Evolutionary conservation across 2,888 invertebrate species (phyloP).

Genomic region (Pandemis heparana): DNA sequence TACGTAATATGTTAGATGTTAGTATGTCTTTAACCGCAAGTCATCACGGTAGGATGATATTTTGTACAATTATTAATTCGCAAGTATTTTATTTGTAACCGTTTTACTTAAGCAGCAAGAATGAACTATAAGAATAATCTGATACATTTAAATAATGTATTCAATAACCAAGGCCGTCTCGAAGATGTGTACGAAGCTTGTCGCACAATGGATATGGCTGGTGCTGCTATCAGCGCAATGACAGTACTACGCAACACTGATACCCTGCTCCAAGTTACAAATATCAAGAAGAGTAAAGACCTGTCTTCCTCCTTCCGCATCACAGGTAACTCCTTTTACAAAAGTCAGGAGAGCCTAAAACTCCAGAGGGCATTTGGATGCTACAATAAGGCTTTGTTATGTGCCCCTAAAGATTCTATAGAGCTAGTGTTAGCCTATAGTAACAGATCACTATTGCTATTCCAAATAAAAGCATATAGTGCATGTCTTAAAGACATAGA

Average conservation of each 20-base stretch:
- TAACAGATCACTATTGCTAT: conserved; percentile 45
- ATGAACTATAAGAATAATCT: neutral
- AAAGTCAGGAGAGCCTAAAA: conserved; percentile 20
- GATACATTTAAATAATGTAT: neutral
- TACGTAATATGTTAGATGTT: neutral
- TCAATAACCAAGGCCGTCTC: conserved; percentile 3
- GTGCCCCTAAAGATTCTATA: conserved; percentile 44
- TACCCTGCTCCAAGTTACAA: neutral
- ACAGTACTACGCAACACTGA: conserved; percentile 12
- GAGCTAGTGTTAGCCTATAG: conserved; percentile 45
- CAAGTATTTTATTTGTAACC: neutral
- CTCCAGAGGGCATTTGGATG: conserved; percentile 34
- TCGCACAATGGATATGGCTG: conserved; percentile 13
- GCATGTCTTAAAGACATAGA: conserved; percentile 46
- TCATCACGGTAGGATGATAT: neutral
- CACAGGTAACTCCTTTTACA: conserved; percentile 29
- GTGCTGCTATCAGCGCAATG: conserved; percentile 23
- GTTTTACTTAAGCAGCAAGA: neutral
- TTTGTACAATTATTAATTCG: neutral
- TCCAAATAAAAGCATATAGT: conserved; percentile 28
- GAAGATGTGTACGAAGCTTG: conserved; percentile 30
- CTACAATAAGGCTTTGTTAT: conserved; percentile 47
- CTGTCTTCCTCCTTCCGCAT: neutral
- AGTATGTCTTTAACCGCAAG: neutral
- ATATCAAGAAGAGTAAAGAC: neutral